Percentiles rank a stretch among this genome's conserved stretches.
Evolutionary conservation across 92 coral and sea anemone species (phyloP).

Genomic region (Epizoanthus scotinus): DNA sequence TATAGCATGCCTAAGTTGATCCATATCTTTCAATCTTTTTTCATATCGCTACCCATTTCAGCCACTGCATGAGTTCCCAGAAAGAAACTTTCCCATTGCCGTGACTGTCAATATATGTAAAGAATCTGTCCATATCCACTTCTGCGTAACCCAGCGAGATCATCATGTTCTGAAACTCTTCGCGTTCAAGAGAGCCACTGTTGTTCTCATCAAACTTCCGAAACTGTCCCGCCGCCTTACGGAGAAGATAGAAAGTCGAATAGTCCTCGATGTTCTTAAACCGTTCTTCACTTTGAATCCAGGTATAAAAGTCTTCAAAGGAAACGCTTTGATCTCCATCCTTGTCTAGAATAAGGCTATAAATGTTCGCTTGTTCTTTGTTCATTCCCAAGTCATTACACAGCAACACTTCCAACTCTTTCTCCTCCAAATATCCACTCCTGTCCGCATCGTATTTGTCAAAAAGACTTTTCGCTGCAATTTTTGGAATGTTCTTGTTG

Average conservation of each 20-base stretch:
- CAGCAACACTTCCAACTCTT: conserved; percentile 54
- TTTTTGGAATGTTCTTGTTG: conserved; percentile 49
- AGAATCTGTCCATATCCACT: conserved; percentile 47
- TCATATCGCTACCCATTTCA: conserved; percentile 63
- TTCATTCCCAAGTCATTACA: conserved; percentile 62
- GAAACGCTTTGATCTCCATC: conserved; percentile 15
- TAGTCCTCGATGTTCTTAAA: conserved; percentile 2
- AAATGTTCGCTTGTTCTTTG: background rate
- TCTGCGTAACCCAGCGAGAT: conserved; percentile 51
- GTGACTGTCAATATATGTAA: conserved; percentile 51
- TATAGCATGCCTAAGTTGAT: too few species aligned
- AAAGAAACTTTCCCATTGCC: conserved; percentile 66
- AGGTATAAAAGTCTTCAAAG: conserved; percentile 31
- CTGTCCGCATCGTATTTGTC: conserved; percentile 59
- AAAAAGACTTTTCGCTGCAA: conserved; percentile 63
- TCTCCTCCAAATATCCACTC: conserved; percentile 63
- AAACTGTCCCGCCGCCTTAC: conserved; percentile 61
- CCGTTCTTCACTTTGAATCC: conserved; percentile 31
- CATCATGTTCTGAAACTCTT: conserved; percentile 64
- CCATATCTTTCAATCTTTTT: too few species aligned
- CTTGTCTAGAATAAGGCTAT: conserved; percentile 20
- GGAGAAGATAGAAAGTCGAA: conserved; percentile 46
- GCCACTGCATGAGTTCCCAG: conserved; percentile 79
- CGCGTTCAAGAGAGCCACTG: conserved; percentile 51
- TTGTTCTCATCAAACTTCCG: conserved; percentile 55